Conservation (phyloP, 2,113 vertebrate species). For the Butorides virescens region DNA sequence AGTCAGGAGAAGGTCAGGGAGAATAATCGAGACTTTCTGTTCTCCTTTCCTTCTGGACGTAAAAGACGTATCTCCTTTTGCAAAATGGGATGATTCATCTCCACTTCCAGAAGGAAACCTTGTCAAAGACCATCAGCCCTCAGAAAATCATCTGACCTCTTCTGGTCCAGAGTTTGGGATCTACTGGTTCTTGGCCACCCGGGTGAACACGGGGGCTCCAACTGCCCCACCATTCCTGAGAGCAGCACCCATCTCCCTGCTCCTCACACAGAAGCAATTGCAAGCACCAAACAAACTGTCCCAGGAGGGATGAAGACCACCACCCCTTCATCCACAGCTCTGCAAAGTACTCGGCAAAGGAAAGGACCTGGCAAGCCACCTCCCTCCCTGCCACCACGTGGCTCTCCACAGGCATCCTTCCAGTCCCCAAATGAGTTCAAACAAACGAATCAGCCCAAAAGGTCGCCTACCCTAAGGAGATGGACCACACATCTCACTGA, state of each 20-base stretch:
- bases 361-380: not conserved
- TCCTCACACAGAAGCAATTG: not conserved
- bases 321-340: not conserved
- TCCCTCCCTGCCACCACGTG: not conserved
- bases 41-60: not conserved
- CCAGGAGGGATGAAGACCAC: not conserved
- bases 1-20: not conserved
- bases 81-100: not conserved
- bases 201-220: fast-evolving
- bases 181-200: fast-evolving
- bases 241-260: not conserved
- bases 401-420: not conserved
- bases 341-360: not conserved
- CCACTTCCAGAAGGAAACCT: not conserved
- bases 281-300: not conserved
- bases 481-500: fast-evolving
- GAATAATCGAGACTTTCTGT: not conserved
- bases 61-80: not conserved
- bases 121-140: not conserved
- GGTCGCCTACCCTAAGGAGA: fast-evolving
- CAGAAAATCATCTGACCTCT: not conserved
- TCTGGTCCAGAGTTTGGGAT: not conserved
- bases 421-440: not conserved
- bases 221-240: not conserved
- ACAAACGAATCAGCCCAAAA: not conserved